Evolutionary conservation across 2,113 vertebrate genomes (phyloP), one percentile per base, ranked within the genome.

Genomic region (Rhizomys pruinosus): DNA sequence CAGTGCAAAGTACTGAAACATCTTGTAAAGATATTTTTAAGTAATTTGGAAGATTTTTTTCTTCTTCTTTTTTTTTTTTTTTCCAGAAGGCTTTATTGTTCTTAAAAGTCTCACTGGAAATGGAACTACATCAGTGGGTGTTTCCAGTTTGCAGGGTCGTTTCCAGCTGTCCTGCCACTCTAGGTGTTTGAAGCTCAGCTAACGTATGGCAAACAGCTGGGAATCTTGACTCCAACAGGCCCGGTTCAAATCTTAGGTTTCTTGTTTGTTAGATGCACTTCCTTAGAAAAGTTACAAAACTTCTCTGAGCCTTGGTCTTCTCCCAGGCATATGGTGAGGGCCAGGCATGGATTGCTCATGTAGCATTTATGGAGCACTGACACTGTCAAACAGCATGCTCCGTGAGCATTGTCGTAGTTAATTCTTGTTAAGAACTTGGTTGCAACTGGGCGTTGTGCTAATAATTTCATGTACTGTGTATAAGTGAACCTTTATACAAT

Each of bases 1-100:
- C 81, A 84, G 79, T 95, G 59, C 82, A 42, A 69, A 95, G 72
- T 74, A 59, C n/a, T 77, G 72, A 95, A 97, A 95, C 91, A 97
- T 78, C 81, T 79, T 1, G 6, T 68, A 64, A 96, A 97, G 63
- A 37, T 96, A 85, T 96, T 97, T 90, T 59, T 66, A 72, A 42
- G 17, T 63, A 59, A 80, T 32, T 90, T 74, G 39, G 44, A 93
- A 71, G 34, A 4, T 47, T 34, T 37, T 52, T 25, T 25, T 19
- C 4, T 47, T 11, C n/a, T 0, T 16, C 2, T 15, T n/a, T n/a
- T 1, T 64, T 29, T 44, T 94, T 93, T 93, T 82, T 92, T 89
- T 44, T 84, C 23, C 13, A n/a, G 59, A 27, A 16, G 74, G 27
- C 27, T 72, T 95, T 81, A 63, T 64, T 74, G 57, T 78, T 25